Percentiles rank a stretch among this genome's conserved stretches.
phyloP scores from a whole-genome alignment of 2,797 vertebrate species.

The Pantherophis alleghaniensis region DNA sequence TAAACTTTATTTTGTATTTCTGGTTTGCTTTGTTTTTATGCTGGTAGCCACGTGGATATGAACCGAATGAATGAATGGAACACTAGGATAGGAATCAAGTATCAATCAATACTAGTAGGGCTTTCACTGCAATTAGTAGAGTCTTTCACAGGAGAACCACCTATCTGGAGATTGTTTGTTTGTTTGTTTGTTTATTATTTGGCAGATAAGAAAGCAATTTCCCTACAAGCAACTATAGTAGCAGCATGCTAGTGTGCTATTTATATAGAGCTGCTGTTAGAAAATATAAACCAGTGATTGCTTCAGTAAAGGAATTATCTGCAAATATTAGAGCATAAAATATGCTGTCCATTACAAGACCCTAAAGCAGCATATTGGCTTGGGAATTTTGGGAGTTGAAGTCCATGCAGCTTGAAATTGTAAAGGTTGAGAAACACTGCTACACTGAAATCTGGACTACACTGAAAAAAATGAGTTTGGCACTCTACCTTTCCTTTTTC shows the following conservation, averaged over 20 bases:
- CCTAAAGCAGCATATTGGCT: not conserved
- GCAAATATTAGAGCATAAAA: not conserved
- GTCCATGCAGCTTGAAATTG: no score
- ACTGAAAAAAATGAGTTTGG: not conserved
- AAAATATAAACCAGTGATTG: not conserved
- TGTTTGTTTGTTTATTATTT: no score
- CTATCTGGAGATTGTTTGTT: not conserved
- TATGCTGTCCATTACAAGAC: not conserved
- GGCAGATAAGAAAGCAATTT: not conserved
- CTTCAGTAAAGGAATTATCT: not conserved
- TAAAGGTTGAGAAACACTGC: no score
- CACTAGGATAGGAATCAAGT: not conserved
- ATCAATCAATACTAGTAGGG: not conserved
- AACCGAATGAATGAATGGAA: not conserved
- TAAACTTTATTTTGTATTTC: not conserved
- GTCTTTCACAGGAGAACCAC: not conserved
- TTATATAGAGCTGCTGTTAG: not conserved
- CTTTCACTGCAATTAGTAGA: not conserved
- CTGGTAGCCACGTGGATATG: not conserved
- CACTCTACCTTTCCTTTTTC: not conserved
- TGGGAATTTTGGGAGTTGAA: no score
- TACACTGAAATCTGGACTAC: not conserved
- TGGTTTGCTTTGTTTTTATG: not conserved
- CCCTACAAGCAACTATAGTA: not conserved
- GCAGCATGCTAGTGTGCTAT: not conserved